A percentile compares a stretch with the other conserved stretches of the same genome.
Conservation (phyloP, 2,113 vertebrate species). For the Poecilia latipinna region DNA sequence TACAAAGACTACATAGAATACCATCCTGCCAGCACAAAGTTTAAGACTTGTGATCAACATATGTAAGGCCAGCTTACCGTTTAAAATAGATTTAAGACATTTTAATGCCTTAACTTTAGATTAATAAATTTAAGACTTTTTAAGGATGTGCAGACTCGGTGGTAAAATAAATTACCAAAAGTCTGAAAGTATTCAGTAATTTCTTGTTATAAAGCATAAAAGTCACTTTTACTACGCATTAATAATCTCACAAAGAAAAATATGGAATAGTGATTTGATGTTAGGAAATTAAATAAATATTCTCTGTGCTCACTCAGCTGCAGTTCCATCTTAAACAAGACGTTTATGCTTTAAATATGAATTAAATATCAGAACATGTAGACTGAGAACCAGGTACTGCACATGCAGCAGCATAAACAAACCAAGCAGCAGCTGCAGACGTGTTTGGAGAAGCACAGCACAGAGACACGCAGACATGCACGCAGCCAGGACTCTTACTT, state of each 20-base stretch:
- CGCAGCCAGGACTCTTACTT: slow-evolving; percentile 88
- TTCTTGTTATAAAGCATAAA: too few relatives aligned
- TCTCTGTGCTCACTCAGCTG: background rate
- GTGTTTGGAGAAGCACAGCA: slow-evolving; percentile 40
- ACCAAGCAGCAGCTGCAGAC: slow-evolving; percentile 35
- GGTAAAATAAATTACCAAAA: background rate
- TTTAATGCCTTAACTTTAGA: too few relatives aligned
- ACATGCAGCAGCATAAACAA: background rate
- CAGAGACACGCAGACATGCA: slow-evolving; percentile 43
- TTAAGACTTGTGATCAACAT: too few relatives aligned
- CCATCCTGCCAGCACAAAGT: too few relatives aligned
- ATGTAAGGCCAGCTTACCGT: too few relatives aligned
- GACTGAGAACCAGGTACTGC: background rate
- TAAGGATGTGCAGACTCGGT: too few relatives aligned
- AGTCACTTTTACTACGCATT: too few relatives aligned
- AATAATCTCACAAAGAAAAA: too few relatives aligned
- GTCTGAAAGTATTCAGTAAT: background rate
- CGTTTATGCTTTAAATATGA: background rate
- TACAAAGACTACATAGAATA: too few relatives aligned
- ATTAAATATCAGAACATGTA: background rate
- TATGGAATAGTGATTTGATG: background rate
- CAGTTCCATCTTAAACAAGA: background rate
- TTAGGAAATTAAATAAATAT: background rate
- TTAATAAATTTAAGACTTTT: too few relatives aligned
- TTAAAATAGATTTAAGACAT: too few relatives aligned